Evolutionary conservation across 2,888 invertebrate species (phyloP), one percentile per base, ranked within the genome.

Genomic region (Ennomos quercinarius): DNA sequence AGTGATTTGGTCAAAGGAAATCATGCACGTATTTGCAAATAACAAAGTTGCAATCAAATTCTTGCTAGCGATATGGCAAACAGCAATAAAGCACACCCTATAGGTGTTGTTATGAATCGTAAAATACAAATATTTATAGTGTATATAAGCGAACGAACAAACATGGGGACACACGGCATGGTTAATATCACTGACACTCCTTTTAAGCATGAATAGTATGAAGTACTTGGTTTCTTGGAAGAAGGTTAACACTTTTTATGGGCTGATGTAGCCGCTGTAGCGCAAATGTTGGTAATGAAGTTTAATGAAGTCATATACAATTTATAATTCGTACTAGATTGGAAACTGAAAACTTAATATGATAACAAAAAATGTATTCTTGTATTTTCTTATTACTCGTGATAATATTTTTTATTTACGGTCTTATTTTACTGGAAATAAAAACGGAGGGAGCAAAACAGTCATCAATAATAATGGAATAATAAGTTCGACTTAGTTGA

Each of bases 51-150:
- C 55, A 46, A 55, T 44, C 49, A 10, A 0, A 27, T 27, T 27
- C 10, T 56, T 44, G 55, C 39, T 40, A 27, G n/a, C n/a, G 47
- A 42, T 60, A 57, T 36, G 35, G 46, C 49, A 41, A 17, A 34
- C 27, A 38, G 43, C 48, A 61, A 65, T 61, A 65, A 57, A 59
- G 39, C 61, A 43, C 42, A 44, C 51, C 61, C 51, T 53, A 58
- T 49, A 37, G 46, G 54, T 63, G 42, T 9, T 60, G 40, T 46
- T 49, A 63, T 61, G 64, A 63, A 63, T 58, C 59, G 61, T 66
- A 67, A 60, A 66, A 42, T 61, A 27, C 59, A 60, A 61, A 61
- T 58, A n/a, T n/a, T n/a, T n/a, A 60, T 39, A 27, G 3, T 27
- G 27, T 27, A 27, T 27, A 6, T 27, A 5, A 27, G 51, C 41